phyloP scores from a whole-genome alignment of 2,113 vertebrate species.

The Anguilla japonica region DNA sequence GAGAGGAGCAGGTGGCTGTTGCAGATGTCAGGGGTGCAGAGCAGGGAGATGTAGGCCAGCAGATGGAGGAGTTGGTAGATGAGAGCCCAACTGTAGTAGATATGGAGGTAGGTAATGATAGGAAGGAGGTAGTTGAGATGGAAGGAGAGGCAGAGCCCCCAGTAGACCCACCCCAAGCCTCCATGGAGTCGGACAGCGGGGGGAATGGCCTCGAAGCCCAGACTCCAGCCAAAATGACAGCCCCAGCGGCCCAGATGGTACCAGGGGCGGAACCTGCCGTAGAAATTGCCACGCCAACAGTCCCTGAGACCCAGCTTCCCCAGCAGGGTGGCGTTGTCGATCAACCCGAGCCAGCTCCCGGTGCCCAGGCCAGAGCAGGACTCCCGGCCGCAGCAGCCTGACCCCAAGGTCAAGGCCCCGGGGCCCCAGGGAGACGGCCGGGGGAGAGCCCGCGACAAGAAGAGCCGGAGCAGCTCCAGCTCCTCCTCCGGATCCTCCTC shows the following conservation, averaged over 20 bases:
- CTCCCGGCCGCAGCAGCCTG: neutral
- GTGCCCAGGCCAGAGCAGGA: conserved; percentile 32
- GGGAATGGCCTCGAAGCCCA: conserved; percentile 65
- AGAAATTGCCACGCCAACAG: conserved; percentile 3
- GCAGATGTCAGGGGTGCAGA: conserved; percentile 17
- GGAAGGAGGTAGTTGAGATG: conserved; percentile 61
- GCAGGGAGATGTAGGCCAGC: conserved; percentile 66
- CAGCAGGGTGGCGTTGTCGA: conserved; percentile 34
- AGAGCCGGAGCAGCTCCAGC: conserved; percentile 71
- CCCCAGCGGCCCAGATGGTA: neutral
- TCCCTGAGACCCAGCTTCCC: conserved; percentile 51
- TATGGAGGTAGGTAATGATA: conserved; percentile 39
- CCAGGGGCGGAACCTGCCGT: neutral
- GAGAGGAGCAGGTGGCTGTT: conserved; percentile 21
- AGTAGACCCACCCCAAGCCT: conserved; percentile 62
- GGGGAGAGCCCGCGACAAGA: conserved; percentile 74
- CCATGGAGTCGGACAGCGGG: conserved; percentile 60
- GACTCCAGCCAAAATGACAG: conserved; percentile 55
- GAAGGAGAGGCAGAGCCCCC: conserved; percentile 69
- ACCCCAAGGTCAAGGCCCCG: neutral
- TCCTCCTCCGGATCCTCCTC: conserved; percentile 76
- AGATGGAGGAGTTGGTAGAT: conserved; percentile 60
- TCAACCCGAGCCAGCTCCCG: neutral
- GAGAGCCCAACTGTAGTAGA: conserved; percentile 68
- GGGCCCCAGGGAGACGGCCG: conserved; percentile 61